Evolutionary conservation across 2,797 vertebrate species (phyloP).

Genomic region (Benthosema pterotum): DNA sequence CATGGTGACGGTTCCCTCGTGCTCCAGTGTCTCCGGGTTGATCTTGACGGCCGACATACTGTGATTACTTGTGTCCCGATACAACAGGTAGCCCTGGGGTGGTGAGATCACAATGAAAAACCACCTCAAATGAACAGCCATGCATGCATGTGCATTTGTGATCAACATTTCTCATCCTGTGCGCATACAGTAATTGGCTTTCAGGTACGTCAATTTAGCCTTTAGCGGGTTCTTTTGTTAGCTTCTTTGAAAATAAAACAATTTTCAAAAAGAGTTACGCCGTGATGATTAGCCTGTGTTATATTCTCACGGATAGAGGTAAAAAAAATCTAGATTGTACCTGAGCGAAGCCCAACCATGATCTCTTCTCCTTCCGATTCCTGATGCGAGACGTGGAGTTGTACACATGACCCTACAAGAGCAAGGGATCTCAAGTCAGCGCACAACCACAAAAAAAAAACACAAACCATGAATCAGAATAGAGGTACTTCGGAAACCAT

Average conservation of each 20-base stretch:
- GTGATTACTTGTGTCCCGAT: constrained; percentile 93
- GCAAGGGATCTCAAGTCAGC: constrained; percentile 37
- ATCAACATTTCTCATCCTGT: too few relatives aligned
- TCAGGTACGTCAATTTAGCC: too few relatives aligned
- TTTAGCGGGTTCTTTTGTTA: too few relatives aligned
- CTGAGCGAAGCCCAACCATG: constrained; percentile 99
- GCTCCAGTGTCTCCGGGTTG: constrained; percentile 97
- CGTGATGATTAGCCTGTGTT: neutral
- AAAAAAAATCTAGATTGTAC: constrained; percentile 63
- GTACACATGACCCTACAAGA: constrained; percentile 94
- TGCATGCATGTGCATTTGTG: too few relatives aligned
- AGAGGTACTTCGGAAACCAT: too few relatives aligned
- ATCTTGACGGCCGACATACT: constrained; percentile 95
- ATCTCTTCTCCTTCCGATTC: constrained; percentile 95
- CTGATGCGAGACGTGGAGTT: constrained; percentile 98
- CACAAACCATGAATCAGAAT: neutral
- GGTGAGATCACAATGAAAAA: neutral
- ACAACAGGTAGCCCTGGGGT: constrained; percentile 91
- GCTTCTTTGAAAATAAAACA: too few relatives aligned
- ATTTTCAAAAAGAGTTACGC: neutral
- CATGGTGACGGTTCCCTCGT: constrained; percentile 91
- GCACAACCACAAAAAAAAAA: constrained; percentile 12
- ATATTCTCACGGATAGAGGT: neutral
- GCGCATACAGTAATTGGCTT: neutral
- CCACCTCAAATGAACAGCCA: too few relatives aligned